Percentiles rank a stretch among this genome's conserved stretches.
Conservation (phyloP, 2,797 vertebrate species). For the Acridotheres tristis region DNA sequence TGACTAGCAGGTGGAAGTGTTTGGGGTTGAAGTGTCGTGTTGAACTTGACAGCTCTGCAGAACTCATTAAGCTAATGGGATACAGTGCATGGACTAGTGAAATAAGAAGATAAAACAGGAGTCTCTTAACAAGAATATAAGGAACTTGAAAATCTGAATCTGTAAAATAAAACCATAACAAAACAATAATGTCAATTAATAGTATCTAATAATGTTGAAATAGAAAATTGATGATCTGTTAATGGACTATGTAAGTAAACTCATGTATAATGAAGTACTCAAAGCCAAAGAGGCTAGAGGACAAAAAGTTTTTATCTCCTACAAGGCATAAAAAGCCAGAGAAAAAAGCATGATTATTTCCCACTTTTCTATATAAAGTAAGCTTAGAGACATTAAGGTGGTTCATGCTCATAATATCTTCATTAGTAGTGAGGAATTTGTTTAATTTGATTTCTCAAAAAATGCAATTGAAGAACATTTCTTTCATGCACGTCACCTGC, state of each 20-base stretch:
- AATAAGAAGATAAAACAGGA: not conserved
- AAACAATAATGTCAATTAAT: not conserved
- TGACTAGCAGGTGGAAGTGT: not conserved
- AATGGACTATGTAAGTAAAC: not conserved
- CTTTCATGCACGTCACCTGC: not conserved
- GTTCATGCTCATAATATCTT: conserved; percentile 39
- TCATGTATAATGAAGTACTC: not conserved
- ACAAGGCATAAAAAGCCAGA: not conserved
- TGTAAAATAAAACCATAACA: not conserved
- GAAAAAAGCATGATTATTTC: not conserved
- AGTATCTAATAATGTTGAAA: not conserved
- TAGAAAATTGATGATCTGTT: not conserved
- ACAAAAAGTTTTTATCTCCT: not conserved
- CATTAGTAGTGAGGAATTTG: not conserved
- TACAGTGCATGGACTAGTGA: not conserved
- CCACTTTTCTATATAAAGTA: not conserved
- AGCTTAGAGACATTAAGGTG: not conserved
- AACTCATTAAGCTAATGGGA: not conserved
- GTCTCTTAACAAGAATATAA: not conserved
- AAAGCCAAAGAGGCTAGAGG: not conserved
- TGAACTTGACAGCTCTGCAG: not conserved
- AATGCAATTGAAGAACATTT: conserved; percentile 3
- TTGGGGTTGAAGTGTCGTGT: not conserved
- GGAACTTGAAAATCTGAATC: not conserved
- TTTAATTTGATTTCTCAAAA: conserved; percentile 23